Evolutionary conservation across 2,888 invertebrate species (phyloP), one percentile per base, ranked within the genome.

Genomic region (Morpho achilles): DNA sequence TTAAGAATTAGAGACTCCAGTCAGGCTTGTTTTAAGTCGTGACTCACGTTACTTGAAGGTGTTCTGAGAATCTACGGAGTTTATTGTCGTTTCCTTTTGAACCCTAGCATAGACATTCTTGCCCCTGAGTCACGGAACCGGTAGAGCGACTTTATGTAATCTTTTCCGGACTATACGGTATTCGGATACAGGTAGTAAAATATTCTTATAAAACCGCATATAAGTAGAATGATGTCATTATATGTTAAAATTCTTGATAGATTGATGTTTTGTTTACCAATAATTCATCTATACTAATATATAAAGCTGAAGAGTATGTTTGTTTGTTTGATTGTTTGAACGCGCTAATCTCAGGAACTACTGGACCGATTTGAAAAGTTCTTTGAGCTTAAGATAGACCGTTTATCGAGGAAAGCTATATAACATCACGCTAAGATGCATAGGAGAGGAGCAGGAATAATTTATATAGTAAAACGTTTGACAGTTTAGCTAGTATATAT

Each of bases 51-150:
- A 58, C 53, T 59, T 61, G 62, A 58, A 62, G 57, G 56, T 63
- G 69, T 87, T 83, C 88, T 73, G 60, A 82, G 86, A 85, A 88
- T 70, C 75, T 51, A 64, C 71, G 65, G 71, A 75, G 75, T 79
- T 81, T 77, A 82, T 79, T 71, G 71, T 70, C 67, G 74, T 79
- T 80, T 84, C 84, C 83, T 84, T 65, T 69, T 70, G 72, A 75
- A 74, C 69, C 67, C 72, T 58, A 70, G 52, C 54, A 54, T 48
- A 54, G 54, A 59, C 60, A 61, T 64, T 62, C 56, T 56, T 67
- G 57, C 58, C 51, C 16, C 56, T 71, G 67, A 71, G 65, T 78
- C 80, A 77, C 54, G 22, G 39, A 52, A 45, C 52, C 52, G 56
- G 47, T 57, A 56, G 59, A 63, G 54, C 53, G 50, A 55, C 53